A percentile compares a stretch with the other conserved stretches of the same genome.
Evolutionary conservation across 2,113 vertebrate species (phyloP).

Genomic region (Terrapene triunguis): DNA sequence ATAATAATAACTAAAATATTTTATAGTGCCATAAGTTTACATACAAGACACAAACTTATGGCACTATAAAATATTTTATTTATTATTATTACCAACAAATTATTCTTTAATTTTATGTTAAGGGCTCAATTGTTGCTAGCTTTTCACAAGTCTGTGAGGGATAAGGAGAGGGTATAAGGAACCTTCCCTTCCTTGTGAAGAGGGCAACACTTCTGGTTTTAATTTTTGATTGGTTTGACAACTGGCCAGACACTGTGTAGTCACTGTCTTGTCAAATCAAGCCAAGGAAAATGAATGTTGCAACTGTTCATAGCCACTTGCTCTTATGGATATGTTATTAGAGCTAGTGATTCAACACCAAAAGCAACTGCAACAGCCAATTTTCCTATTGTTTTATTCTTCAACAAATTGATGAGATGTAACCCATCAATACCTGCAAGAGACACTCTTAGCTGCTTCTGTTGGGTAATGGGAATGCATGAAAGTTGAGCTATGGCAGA

Average conservation of each 20-base stretch:
- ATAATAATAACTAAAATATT: background rate
- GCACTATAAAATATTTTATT: too few relatives aligned
- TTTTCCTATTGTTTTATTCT: background rate
- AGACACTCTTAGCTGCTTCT: background rate
- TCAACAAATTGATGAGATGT: background rate
- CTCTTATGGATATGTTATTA: background rate
- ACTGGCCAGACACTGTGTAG: background rate
- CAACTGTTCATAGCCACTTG: background rate
- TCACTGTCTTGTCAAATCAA: too few relatives aligned
- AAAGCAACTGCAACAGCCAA: background rate
- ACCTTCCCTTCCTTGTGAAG: background rate
- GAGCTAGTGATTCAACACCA: background rate
- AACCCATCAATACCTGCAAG: background rate
- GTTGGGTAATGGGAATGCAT: background rate
- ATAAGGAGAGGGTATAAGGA: background rate
- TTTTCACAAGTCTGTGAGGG: background rate
- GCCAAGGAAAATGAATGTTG: background rate
- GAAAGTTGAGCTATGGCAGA: background rate
- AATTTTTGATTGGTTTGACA: background rate
- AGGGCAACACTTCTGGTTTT: background rate
- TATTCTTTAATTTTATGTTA: too few relatives aligned
- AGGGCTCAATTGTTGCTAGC: background rate
- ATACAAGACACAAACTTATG: background rate
- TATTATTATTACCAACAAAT: too few relatives aligned
- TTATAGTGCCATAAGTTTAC: background rate